Base-by-base conservation (phyloP, 2,797 vertebrate species). In the Pangasius larnaudii region DNA sequence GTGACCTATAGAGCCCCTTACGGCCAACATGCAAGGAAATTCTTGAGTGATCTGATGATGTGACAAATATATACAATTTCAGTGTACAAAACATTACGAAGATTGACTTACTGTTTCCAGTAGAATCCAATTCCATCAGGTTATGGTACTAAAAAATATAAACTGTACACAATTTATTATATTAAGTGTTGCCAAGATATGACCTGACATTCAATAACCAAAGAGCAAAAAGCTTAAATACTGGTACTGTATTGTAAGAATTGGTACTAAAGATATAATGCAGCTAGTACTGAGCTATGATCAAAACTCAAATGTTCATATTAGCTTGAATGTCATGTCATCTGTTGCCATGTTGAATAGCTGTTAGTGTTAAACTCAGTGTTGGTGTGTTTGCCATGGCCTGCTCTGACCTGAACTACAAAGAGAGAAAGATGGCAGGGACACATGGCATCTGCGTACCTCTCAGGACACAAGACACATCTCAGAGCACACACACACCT, bases 371-470 rank as follows among this genome's bases (percentile, higher is more conserved):
- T 53, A 5, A 75, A 59, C 65, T 49, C 42, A 46, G 18, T 7
- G 83, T 42, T 82, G 84, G 16, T 67, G 71, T 65, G 80, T 77
- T 75, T 42, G 51, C 85, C 49, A 36, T 16, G 65, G 56, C 10
- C 36, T 84, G 85, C 69, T 72, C 46, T 67, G 63, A 75, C 82
- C 63, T 36, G 30, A 67, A 65, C 81, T 56, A 56, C 87, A 89
- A 59, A 89, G 2, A 7, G n/a, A 75, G 71, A 89, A 61, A 74
- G 72, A 16, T 91, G 81, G 90, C 92, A 89, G 94, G 92, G 93
- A 51, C 86, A 93, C 92, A 94, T 95, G 94, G 93, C 93, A 82
- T 91, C 92, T 93, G 91, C 91, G 90, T 93, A 93, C 93, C 91
- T 94, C 94, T 95, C 89, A 89, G 92, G 92, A 92, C 91, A 89